Percentiles rank a stretch among this genome's conserved stretches.
phyloP scores from a whole-genome alignment of 2,797 vertebrate genomes.

The Aeoliscus strigatus region DNA sequence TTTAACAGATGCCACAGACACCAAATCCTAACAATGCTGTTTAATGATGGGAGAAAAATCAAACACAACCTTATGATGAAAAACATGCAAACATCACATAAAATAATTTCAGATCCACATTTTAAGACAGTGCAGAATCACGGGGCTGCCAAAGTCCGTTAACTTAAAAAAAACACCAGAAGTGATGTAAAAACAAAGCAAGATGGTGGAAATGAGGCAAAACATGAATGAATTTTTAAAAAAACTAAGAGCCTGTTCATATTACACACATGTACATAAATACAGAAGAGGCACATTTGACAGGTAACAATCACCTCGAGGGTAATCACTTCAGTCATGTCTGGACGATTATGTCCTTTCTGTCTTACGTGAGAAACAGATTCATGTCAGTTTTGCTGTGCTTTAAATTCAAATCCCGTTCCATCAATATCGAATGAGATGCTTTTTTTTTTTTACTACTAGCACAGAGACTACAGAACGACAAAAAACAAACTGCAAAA shows the following conservation, averaged over 20 bases:
- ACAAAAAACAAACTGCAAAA: constrained; percentile 7
- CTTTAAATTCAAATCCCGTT: neutral
- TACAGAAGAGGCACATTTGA: constrained; percentile 61
- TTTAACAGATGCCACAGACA: constrained; percentile 4
- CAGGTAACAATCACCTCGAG: constrained; percentile 36
- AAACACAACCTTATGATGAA: constrained; percentile 51
- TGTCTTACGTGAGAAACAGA: constrained; percentile 20
- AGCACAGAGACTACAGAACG: constrained; percentile 3
- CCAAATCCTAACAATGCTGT: constrained; percentile 41
- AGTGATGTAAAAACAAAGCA: constrained; percentile 19
- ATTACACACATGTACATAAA: constrained; percentile 52
- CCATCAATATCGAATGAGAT: too few relatives aligned
- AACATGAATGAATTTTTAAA: constrained; percentile 4
- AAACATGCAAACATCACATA: constrained; percentile 64
- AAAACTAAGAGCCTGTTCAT: constrained; percentile 21
- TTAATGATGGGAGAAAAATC: constrained; percentile 60
- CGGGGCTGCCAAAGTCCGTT: constrained; percentile 23
- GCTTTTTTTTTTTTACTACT: constrained; percentile 13
- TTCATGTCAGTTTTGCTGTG: constrained; percentile 4
- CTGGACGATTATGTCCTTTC: constrained; percentile 23
- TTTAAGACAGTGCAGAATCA: constrained; percentile 20
- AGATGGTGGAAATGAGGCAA: constrained; percentile 16
- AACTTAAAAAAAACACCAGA: constrained; percentile 22
- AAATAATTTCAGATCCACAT: constrained; percentile 30
- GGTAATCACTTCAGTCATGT: constrained; percentile 37